These are phyloP conservation scores for Apotomis betuletana DNA, from an alignment of 2,888 invertebrate species.

Conservation along the genomic window DNA sequence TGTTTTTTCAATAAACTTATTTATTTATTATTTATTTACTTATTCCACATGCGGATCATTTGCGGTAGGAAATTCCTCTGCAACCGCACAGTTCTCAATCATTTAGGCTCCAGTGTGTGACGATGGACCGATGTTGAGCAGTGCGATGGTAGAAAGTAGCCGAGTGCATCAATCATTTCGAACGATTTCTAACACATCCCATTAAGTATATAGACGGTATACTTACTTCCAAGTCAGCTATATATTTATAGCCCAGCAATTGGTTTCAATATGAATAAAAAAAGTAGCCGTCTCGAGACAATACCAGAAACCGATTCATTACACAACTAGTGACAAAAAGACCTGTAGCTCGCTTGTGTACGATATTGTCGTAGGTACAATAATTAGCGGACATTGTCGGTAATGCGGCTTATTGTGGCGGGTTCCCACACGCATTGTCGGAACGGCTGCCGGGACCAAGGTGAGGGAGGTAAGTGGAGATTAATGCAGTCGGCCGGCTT, in stretches of 20 bases:
- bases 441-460: slow-evolving; percentile 16
- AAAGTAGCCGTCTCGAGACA: not conserved
- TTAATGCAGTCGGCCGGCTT: slow-evolving; percentile 1
- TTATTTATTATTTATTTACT: too few species aligned
- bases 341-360: not conserved
- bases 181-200: too few species aligned
- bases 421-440: slow-evolving; percentile 22
- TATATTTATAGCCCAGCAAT: not conserved
- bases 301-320: slow-evolving; percentile 1
- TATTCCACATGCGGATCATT: too few species aligned
- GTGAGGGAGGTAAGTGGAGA: slow-evolving; percentile 6
- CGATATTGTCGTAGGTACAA: slow-evolving; percentile 1
- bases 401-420: slow-evolving; percentile 15
- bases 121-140: too few species aligned
- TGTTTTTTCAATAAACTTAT: too few species aligned
- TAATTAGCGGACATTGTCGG: slow-evolving; percentile 28
- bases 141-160: too few species aligned
- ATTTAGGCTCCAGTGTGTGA: too few species aligned
- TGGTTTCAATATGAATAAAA: not conserved
- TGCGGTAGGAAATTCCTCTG: too few species aligned
- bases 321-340: slow-evolving; percentile 23
- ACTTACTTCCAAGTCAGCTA: too few species aligned
- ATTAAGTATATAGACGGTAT: too few species aligned
- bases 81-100: too few species aligned
- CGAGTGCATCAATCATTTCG: too few species aligned